A percentile compares a stretch with the other conserved stretches of the same genome.
Conservation (phyloP, 2,888 invertebrate species). For the Tiphia femorata region DNA sequence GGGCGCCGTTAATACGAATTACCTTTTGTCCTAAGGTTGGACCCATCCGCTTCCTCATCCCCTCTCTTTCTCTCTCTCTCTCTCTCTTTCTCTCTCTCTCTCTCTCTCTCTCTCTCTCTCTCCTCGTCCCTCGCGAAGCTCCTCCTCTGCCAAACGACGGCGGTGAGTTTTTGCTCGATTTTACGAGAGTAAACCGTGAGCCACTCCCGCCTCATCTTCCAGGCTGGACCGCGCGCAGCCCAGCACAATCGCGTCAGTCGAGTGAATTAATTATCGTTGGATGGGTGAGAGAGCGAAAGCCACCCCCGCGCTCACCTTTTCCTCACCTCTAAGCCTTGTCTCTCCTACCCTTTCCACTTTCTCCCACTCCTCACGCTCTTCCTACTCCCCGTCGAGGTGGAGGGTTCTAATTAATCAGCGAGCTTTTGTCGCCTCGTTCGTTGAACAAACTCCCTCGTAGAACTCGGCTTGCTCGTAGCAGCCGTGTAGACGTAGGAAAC, state of each 20-base stretch:
- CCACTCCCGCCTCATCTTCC: too few species aligned
- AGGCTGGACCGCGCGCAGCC: too few species aligned
- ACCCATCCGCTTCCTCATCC: too few species aligned
- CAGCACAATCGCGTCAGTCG: conserved; percentile 12
- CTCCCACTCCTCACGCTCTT: neutral
- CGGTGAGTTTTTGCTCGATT: conserved; percentile 12
- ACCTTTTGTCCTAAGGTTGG: too few species aligned
- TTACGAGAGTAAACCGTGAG: conserved; percentile 4
- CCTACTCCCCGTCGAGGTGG: neutral
- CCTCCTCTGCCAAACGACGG: conserved; percentile 18
- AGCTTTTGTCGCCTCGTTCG: conserved; percentile 29
- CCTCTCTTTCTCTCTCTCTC: neutral
- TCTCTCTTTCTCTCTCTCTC: neutral
- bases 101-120: neutral
- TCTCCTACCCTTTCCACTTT: neutral
- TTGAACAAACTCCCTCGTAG: conserved; percentile 26
- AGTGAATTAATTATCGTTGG: conserved; percentile 26
- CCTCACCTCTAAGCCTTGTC: neutral
- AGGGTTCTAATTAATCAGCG: conserved; percentile 35
- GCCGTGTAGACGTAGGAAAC: neutral
- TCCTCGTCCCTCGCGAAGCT: conserved; percentile 16
- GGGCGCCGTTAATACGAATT: neutral
- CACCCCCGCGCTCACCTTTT: neutral
- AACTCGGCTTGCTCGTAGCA: conserved; percentile 15
- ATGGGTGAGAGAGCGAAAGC: neutral